phyloP scores from a whole-genome alignment of 2,888 invertebrate species.

The Caenorhabditis sulstoni region DNA sequence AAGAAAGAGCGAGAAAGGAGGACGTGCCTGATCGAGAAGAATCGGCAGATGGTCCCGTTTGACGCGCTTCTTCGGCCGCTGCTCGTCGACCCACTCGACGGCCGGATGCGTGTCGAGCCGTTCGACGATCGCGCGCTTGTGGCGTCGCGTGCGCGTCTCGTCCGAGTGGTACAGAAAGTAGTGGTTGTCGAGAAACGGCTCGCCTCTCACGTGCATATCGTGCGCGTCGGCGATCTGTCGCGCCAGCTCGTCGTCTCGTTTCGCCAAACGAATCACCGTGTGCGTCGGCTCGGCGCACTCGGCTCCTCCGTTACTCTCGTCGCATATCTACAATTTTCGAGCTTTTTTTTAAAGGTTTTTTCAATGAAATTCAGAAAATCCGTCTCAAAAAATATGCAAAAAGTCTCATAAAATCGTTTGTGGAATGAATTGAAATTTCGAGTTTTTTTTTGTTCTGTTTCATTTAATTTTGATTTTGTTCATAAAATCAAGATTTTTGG shows the following conservation, averaged over 20 bases:
- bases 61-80: conserved; percentile 69
- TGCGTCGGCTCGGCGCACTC: conserved; percentile 69
- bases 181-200: conserved; percentile 77
- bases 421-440: too few relatives aligned
- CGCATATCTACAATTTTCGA: conserved; percentile 55
- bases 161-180: conserved; percentile 78
- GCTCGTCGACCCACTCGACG: conserved; percentile 71
- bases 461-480: not conserved
- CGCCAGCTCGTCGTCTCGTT: conserved; percentile 78
- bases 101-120: conserved; percentile 67
- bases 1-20: not conserved
- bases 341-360: not conserved
- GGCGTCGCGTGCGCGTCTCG: conserved; percentile 60
- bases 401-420: too few relatives aligned
- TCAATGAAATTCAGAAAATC: not conserved
- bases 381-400: not conserved
- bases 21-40: conserved; percentile 50
- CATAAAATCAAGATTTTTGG: not conserved
- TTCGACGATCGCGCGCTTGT: conserved; percentile 70
- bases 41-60: conserved; percentile 77
- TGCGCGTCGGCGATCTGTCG: conserved; percentile 75
- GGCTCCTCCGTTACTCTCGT: conserved; percentile 39
- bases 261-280: conserved; percentile 74
- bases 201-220: conserved; percentile 77
- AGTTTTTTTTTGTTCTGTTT: too few relatives aligned